Conservation (phyloP, 1,140 invertebrate species). For the Ditylenchus dipsaci region DNA sequence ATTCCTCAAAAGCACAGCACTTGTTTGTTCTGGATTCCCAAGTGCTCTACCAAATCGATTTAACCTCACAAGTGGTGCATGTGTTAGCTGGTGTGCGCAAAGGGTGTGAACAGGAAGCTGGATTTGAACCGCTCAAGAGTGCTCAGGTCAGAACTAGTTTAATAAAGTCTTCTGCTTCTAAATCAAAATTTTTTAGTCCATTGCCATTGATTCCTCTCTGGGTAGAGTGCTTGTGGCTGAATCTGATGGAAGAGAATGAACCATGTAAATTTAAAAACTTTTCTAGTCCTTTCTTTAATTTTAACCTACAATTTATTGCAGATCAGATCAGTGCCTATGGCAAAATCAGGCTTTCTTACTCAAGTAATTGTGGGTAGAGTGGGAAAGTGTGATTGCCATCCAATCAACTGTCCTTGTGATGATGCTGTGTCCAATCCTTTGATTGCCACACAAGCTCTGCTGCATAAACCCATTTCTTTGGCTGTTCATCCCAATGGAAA, state of each 20-base stretch:
- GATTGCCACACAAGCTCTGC: not conserved
- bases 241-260: slow-evolving; percentile 9
- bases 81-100: slow-evolving; percentile 11
- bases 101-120: not conserved
- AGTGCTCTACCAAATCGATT: slow-evolving; percentile 10
- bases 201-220: slow-evolving; percentile 1
- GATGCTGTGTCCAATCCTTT: not conserved
- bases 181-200: not conserved
- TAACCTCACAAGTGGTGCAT: not conserved
- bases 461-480: not conserved
- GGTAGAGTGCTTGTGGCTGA: slow-evolving; percentile 6
- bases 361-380: slow-evolving; percentile 2
- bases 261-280: not conserved
- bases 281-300: no score
- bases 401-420: not conserved
- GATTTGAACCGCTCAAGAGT: not conserved
- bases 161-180: no score
- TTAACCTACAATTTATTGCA: no score
- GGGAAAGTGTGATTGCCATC: not conserved
- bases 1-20: not conserved
- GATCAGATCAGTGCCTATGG: no score
- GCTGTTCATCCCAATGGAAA: slow-evolving; percentile 6
- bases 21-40: slow-evolving; percentile 12
- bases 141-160: not conserved
- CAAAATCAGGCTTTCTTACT: no score